Percentiles rank a stretch among this genome's conserved stretches.
These are phyloP conservation scores for Otocyon megalotis DNA, from an alignment of 2,113 vertebrate genomes.

Conservation along the genomic window DNA sequence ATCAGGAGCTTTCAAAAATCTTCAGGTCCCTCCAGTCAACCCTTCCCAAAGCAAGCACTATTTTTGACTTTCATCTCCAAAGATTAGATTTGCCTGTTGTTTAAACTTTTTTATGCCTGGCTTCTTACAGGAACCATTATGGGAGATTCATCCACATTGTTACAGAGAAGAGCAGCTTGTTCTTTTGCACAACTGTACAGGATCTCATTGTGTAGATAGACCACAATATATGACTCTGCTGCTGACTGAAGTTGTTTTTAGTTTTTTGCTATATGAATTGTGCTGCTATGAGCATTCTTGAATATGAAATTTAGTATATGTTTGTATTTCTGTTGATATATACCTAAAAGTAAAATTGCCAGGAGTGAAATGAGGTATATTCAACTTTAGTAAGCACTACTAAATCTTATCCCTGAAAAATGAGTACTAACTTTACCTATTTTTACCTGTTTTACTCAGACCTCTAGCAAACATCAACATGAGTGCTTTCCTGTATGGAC, in stretches of 20 bases:
- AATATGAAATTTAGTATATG: neutral
- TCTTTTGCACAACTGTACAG: neutral
- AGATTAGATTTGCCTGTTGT: slow-evolving; percentile 18
- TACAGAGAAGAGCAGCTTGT: neutral
- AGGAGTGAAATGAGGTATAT: neutral
- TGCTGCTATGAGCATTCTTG: slow-evolving; percentile 1
- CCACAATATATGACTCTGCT: neutral
- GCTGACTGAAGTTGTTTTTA: neutral
- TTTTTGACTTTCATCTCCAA: neutral
- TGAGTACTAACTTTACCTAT: neutral
- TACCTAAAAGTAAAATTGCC: neutral
- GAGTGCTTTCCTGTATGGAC: neutral
- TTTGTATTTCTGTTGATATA: slow-evolving; percentile 4
- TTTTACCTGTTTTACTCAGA: slow-evolving; percentile 49
- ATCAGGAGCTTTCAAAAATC: neutral
- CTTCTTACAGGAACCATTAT: neutral
- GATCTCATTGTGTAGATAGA: neutral
- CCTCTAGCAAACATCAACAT: slow-evolving; percentile 10
- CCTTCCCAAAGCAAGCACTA: neutral
- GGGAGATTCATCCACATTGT: neutral
- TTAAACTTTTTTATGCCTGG: neutral
- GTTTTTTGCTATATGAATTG: neutral
- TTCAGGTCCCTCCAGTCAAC: neutral
- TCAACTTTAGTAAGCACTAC: slow-evolving; percentile 33
- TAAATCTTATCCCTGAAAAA: slow-evolving; percentile 3